Evolutionary conservation across 92 coral and sea anemone genomes (phyloP).

Genomic region (Porites divaricata): DNA sequence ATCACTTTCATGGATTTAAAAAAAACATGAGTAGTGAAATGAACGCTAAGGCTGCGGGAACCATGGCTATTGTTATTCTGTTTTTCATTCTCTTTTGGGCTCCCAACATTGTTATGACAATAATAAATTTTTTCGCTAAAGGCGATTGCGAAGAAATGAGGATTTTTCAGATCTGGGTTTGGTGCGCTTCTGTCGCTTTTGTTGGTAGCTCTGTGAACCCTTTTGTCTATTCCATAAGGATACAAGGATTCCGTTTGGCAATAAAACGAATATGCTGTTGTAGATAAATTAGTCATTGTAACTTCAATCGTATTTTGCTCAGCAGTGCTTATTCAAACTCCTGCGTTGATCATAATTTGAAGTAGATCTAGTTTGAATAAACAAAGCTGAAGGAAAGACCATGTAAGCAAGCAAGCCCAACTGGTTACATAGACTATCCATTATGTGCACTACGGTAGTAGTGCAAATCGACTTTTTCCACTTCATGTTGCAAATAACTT

Average conservation of each 20-base stretch:
- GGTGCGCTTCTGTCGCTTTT: conserved; percentile 21
- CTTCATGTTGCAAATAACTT: too few species aligned
- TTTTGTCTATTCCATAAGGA: conserved; percentile 19
- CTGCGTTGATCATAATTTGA: not conserved
- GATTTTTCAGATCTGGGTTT: conserved; percentile 12
- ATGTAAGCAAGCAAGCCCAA: too few species aligned
- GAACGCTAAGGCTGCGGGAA: conserved; percentile 7
- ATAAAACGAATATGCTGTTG: conserved; percentile 1
- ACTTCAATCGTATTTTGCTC: not conserved
- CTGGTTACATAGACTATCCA: too few species aligned
- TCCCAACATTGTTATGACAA: conserved; percentile 16
- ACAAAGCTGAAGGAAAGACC: too few species aligned
- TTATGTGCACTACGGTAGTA: too few species aligned
- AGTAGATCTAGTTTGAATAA: too few species aligned
- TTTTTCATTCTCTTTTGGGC: conserved; percentile 11
- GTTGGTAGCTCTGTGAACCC: conserved; percentile 13
- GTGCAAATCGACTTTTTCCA: too few species aligned
- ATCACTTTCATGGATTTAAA: not conserved
- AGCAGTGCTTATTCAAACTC: not conserved
- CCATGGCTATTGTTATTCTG: conserved; percentile 21
- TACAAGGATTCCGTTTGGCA: conserved; percentile 18
- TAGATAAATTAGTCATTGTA: not conserved
- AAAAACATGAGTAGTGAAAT: not conserved
- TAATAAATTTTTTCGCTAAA: not conserved
- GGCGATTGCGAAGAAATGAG: not conserved